These are phyloP conservation scores for Tetramorium simillimum DNA, from an alignment of 1,140 invertebrate genomes.

Conservation along the genomic window DNA sequence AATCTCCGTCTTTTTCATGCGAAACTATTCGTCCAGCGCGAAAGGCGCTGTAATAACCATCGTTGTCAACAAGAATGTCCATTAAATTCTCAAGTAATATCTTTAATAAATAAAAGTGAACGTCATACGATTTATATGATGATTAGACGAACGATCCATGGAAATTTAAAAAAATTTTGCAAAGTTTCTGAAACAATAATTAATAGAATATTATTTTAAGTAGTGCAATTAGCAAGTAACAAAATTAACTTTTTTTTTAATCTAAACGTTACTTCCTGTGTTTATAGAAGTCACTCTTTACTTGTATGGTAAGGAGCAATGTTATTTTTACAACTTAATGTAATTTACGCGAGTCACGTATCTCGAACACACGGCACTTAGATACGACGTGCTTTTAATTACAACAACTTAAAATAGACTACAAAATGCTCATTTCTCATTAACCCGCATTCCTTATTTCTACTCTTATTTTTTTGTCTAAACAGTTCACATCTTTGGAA, in stretches of 20 bases:
- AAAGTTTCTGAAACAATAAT: background rate
- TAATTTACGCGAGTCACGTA: conserved; percentile 7
- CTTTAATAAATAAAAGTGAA: conserved; percentile 15
- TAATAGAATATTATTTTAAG: background rate
- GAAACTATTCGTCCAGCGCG: background rate
- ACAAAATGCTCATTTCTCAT: conserved; percentile 16
- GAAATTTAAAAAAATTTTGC: background rate
- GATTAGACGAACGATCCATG: background rate
- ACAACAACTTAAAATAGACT: conserved; percentile 6
- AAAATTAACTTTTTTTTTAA: background rate
- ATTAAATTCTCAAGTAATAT: conserved; percentile 13
- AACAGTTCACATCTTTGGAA: background rate
- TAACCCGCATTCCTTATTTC: conserved; percentile 19
- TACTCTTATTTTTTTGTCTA: background rate
- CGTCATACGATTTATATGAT: background rate
- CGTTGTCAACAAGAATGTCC: background rate
- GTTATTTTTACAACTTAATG: conserved; percentile 27
- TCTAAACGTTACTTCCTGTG: background rate
- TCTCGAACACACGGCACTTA: conserved; percentile 3
- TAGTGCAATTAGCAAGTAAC: background rate
- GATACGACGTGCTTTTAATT: conserved; percentile 3
- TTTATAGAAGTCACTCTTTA: background rate
- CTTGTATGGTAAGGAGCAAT: background rate
- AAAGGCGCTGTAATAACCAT: conserved; percentile 8
- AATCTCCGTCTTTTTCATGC: conserved; percentile 31